Evolutionary conservation across 2,888 invertebrate genomes (phyloP).

Genomic region (Morpho deidamia): DNA sequence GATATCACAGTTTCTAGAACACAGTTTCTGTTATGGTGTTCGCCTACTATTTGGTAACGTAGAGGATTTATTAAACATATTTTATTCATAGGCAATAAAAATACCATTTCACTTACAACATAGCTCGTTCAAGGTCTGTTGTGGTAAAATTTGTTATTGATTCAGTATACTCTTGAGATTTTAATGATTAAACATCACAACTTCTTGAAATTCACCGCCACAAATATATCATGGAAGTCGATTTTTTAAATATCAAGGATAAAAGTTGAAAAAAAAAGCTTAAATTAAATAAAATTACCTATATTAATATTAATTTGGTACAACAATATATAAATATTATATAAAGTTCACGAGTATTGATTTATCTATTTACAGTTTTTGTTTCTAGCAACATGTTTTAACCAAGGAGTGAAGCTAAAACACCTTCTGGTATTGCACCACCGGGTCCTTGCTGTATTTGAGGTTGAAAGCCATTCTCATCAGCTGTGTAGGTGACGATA

Average conservation of each 20-base stretch:
- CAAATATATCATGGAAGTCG: too few species aligned
- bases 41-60: too few species aligned
- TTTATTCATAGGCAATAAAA: too few species aligned
- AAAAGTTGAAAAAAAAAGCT: neutral
- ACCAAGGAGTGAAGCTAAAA: conserved; percentile 57
- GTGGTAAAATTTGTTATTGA: too few species aligned
- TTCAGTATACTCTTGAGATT: too few species aligned
- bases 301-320: conserved; percentile 28
- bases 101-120: too few species aligned
- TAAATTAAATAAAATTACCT: conserved; percentile 18
- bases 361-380: conserved; percentile 27
- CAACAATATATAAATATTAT: conserved; percentile 70
- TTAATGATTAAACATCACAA: too few species aligned
- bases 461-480: conserved; percentile 72
- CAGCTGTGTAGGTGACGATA: conserved; percentile 78
- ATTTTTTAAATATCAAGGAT: neutral
- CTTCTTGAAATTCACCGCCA: too few species aligned
- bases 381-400: conserved; percentile 32
- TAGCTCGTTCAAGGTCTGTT: too few species aligned
- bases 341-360: conserved; percentile 41
- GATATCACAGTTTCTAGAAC: too few species aligned
- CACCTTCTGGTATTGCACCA: conserved; percentile 52
- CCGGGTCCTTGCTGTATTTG: conserved; percentile 63
- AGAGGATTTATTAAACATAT: too few species aligned
- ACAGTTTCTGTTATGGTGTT: too few species aligned